Conservation (phyloP, 2,888 invertebrate species). For the Chymomyza procnemis region DNA sequence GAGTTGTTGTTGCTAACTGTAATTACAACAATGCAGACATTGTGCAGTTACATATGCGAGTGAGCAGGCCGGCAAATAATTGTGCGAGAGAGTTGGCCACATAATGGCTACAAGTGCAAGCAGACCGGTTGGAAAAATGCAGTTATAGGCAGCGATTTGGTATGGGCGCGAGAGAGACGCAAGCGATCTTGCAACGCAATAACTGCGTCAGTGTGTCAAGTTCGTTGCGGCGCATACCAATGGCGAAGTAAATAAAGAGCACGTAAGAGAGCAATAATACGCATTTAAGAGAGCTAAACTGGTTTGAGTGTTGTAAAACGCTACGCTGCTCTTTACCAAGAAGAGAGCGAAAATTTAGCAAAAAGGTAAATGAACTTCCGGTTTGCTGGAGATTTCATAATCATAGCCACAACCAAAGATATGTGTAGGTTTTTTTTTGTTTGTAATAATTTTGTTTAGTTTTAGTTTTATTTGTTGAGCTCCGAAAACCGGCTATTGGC, state of each 20-base stretch:
- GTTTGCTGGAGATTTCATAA: slow-evolving; percentile 53
- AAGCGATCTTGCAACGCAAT: slow-evolving; percentile 29
- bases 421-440: not conserved
- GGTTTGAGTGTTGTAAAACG: slow-evolving; percentile 8
- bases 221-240: slow-evolving; percentile 58
- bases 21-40: slow-evolving; percentile 46
- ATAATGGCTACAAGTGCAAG: slow-evolving; percentile 68
- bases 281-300: not conserved
- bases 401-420: not conserved
- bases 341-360: slow-evolving; percentile 2
- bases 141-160: slow-evolving; percentile 42
- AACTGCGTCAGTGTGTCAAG: slow-evolving; percentile 76
- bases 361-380: slow-evolving; percentile 76
- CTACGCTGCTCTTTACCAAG: not conserved
- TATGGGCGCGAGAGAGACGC: slow-evolving; percentile 1
- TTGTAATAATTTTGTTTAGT: not conserved
- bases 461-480: slow-evolving; percentile 12
- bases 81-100: not conserved
- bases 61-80: not conserved
- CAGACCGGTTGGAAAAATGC: slow-evolving; percentile 62
- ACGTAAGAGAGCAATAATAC: not conserved
- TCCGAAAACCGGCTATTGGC: not conserved
- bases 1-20: slow-evolving; percentile 52
- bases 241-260: slow-evolving; percentile 9
- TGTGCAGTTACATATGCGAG: slow-evolving; percentile 67